Conservation (phyloP, 1,140 invertebrate genomes). For the Pollicipes pollicipes region DNA sequence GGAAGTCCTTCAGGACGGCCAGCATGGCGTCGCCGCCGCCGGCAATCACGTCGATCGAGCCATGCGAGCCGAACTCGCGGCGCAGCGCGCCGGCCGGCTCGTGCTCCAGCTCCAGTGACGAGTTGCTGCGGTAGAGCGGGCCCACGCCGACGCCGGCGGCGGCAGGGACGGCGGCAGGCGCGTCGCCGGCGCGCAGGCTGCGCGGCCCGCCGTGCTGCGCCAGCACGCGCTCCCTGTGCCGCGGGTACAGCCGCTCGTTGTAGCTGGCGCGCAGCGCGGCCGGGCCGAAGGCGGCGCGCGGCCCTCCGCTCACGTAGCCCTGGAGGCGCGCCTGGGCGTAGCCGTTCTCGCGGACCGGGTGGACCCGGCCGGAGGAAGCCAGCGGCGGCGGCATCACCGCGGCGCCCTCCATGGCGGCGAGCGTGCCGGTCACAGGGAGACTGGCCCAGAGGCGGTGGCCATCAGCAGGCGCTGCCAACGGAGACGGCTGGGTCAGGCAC, state of each 20-base stretch:
- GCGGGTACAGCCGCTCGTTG: constrained; percentile 18
- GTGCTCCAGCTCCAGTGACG: constrained; percentile 43
- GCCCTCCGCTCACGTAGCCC: not conserved
- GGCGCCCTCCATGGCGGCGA: not conserved
- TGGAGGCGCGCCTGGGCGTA: not conserved
- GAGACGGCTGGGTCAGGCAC: no score
- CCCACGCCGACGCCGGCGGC: constrained; percentile 15
- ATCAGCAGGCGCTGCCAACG: no score
- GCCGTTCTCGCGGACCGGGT: not conserved
- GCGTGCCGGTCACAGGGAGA: not conserved
- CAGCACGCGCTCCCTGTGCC: constrained; percentile 13
- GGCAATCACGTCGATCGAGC: constrained; percentile 45
- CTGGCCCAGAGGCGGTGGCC: no score
- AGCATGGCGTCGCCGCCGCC: constrained; percentile 47
- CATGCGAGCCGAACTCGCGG: constrained; percentile 41
- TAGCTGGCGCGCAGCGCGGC: constrained; percentile 20
- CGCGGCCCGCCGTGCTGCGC: constrained; percentile 11
- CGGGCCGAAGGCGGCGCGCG: constrained; percentile 16
- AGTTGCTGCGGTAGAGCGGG: constrained; percentile 41
- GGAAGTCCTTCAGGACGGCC: constrained; percentile 48
- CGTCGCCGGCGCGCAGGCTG: constrained; percentile 11
- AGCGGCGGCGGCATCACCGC: not conserved
- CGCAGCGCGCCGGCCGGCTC: constrained; percentile 21
- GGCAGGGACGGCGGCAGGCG: constrained; percentile 12
- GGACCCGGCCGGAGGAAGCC: not conserved